Percentiles rank a stretch among this genome's conserved stretches.
These are phyloP conservation scores for Ectropis grisescens DNA, from an alignment of 1,140 invertebrate genomes.

Conservation along the genomic window DNA sequence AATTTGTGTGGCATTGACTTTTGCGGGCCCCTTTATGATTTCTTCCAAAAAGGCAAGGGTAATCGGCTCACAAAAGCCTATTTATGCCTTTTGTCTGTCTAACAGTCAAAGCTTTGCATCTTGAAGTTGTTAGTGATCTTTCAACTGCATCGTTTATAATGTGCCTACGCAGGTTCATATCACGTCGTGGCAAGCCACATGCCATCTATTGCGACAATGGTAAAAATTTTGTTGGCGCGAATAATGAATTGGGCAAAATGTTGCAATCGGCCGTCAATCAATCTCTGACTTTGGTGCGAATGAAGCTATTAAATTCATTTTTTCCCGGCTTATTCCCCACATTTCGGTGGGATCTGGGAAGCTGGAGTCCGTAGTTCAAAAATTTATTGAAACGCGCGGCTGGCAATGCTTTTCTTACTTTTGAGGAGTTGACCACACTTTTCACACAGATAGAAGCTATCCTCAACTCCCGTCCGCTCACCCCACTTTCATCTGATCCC, in stretches of 20 bases:
- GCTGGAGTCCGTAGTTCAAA: constrained; percentile 9
- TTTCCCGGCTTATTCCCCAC: constrained; percentile 8
- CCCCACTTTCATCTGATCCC: background rate
- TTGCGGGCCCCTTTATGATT: constrained; percentile 18
- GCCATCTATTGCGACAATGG: constrained; percentile 6
- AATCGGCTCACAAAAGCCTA: constrained; percentile 19
- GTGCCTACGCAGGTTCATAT: constrained; percentile 5
- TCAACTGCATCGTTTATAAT: constrained; percentile 6
- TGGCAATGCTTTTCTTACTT: constrained; percentile 4
- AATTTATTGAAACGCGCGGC: constrained; percentile 16
- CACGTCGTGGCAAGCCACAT: constrained; percentile 5
- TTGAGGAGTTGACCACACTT: background rate
- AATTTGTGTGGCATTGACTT: constrained; percentile 18
- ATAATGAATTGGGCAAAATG: constrained; percentile 8
- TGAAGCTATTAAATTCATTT: constrained; percentile 7
- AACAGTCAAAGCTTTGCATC: constrained; percentile 19
- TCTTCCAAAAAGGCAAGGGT: constrained; percentile 17
- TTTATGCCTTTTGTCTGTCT: constrained; percentile 28
- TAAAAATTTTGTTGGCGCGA: constrained; percentile 10
- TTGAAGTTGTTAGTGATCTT: constrained; percentile 12
- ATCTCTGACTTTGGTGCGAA: background rate
- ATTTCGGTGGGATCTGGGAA: constrained; percentile 10
- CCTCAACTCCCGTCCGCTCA: background rate
- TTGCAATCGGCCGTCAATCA: constrained; percentile 2
- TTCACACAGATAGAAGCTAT: background rate